These are phyloP conservation scores for Dynastes tityus DNA, from an alignment of 2,888 invertebrate species.

Conservation along the genomic window DNA sequence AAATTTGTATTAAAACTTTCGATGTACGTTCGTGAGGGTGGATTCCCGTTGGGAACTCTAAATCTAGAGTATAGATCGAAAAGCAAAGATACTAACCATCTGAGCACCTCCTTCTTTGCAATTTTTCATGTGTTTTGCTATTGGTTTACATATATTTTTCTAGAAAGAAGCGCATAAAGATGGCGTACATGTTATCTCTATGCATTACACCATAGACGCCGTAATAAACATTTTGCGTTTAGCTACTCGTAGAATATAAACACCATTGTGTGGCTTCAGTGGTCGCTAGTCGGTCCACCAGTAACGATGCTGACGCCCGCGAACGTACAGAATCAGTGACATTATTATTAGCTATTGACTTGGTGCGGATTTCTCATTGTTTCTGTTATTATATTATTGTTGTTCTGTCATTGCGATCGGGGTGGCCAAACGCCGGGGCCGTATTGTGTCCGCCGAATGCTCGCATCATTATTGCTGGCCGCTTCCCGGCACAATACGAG, in stretches of 20 bases:
- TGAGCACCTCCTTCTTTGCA: too few relatives aligned
- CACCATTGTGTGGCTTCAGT: constrained; percentile 55
- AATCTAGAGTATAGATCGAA: too few relatives aligned
- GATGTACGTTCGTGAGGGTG: too few relatives aligned
- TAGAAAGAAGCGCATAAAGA: too few relatives aligned
- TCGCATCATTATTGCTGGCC: constrained; percentile 18
- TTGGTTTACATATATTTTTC: too few relatives aligned
- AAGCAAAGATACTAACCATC: too few relatives aligned
- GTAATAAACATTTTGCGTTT: constrained; percentile 43
- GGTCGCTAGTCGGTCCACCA: not conserved
- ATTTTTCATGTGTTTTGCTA: too few relatives aligned
- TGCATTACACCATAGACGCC: not conserved
- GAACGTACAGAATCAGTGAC: constrained; percentile 57
- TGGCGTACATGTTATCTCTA: not conserved
- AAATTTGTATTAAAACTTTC: too few relatives aligned
- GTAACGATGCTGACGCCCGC: too few relatives aligned
- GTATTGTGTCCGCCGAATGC: constrained; percentile 49
- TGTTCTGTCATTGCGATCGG: constrained; percentile 59
- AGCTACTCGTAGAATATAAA: constrained; percentile 49
- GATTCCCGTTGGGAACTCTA: too few relatives aligned
- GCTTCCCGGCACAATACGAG: not conserved
- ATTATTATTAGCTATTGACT: constrained; percentile 63
- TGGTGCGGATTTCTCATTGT: constrained; percentile 62
- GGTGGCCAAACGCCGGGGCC: constrained; percentile 20
- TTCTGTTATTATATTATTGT: constrained; percentile 62